phyloP scores from a whole-genome alignment of 1,140 invertebrate species.

The Papilio polytes region DNA sequence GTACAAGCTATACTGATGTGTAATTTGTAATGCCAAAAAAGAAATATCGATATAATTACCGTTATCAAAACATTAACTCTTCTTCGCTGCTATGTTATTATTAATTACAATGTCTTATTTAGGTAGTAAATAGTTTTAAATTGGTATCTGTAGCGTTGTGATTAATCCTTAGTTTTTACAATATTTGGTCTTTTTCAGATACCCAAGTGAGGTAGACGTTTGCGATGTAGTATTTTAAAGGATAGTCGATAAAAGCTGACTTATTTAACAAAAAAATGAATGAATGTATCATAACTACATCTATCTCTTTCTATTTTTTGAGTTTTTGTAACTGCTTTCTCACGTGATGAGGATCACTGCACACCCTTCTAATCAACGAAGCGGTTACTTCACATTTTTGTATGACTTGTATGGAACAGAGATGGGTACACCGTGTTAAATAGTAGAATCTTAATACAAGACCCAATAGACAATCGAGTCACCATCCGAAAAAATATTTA shows the following conservation, averaged over 20 bases:
- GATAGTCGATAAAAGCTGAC: neutral
- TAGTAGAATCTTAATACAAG: neutral
- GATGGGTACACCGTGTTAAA: neutral
- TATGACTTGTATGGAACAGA: neutral
- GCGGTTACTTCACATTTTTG: neutral
- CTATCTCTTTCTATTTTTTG: conserved; percentile 2
- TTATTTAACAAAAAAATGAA: neutral
- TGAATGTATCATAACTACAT: neutral
- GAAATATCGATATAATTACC: neutral
- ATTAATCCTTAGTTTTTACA: neutral
- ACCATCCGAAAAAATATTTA: too few species aligned
- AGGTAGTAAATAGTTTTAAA: neutral
- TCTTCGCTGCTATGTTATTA: neutral
- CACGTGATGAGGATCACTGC: conserved; percentile 1
- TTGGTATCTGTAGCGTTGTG: neutral
- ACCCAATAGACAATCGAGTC: too few species aligned
- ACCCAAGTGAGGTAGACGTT: neutral
- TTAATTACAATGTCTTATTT: neutral
- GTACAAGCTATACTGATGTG: neutral
- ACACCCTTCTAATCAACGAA: conserved; percentile 15
- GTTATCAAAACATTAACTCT: neutral
- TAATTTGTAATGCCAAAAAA: neutral
- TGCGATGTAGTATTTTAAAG: neutral
- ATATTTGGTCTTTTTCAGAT: neutral
- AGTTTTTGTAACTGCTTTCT: conserved; percentile 5